A percentile compares a stretch with the other conserved stretches of the same genome.
Evolutionary conservation across 2,797 vertebrate species (phyloP).

Genomic region (Paedocypris micromegethes): DNA sequence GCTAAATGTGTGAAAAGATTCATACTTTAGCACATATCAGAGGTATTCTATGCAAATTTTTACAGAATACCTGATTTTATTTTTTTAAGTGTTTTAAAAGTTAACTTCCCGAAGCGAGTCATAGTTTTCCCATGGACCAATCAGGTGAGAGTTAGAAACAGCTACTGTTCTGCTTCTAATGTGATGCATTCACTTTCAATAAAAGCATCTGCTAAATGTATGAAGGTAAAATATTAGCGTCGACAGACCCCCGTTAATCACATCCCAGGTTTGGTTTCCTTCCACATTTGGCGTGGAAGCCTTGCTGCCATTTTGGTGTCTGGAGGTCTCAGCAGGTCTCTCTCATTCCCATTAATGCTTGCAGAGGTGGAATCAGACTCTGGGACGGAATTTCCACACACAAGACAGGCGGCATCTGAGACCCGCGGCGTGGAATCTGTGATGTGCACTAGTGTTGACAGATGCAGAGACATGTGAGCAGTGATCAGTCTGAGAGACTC

Average conservation of each 20-base stretch:
- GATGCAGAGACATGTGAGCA: slow-evolving; percentile 32
- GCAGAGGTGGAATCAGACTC: slow-evolving; percentile 56
- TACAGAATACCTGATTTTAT: too few relatives aligned
- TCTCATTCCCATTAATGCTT: slow-evolving; percentile 61
- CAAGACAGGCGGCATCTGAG: slow-evolving; percentile 12
- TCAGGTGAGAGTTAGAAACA: too few relatives aligned
- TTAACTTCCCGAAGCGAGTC: too few relatives aligned
- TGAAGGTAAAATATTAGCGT: too few relatives aligned
- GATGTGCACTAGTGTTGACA: slow-evolving; percentile 58
- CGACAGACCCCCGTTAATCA: not conserved
- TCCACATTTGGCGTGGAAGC: slow-evolving; percentile 32
- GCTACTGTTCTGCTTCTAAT: too few relatives aligned
- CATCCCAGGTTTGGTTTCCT: slow-evolving; percentile 31
- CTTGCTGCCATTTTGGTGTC: slow-evolving; percentile 44
- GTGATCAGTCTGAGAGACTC: slow-evolving; percentile 32
- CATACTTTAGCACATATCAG: too few relatives aligned
- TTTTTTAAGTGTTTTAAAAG: too few relatives aligned
- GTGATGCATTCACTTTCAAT: too few relatives aligned
- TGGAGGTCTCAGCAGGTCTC: slow-evolving; percentile 51
- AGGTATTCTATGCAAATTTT: too few relatives aligned
- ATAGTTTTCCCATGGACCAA: too few relatives aligned
- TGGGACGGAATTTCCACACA: slow-evolving; percentile 46
- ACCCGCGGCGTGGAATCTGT: slow-evolving; percentile 44
- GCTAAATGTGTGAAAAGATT: too few relatives aligned
- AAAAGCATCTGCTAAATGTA: too few relatives aligned